A percentile compares a stretch with the other conserved stretches of the same genome.
These are phyloP conservation scores for Falco cherrug DNA, from an alignment of 2,797 vertebrate genomes.

Conservation along the genomic window DNA sequence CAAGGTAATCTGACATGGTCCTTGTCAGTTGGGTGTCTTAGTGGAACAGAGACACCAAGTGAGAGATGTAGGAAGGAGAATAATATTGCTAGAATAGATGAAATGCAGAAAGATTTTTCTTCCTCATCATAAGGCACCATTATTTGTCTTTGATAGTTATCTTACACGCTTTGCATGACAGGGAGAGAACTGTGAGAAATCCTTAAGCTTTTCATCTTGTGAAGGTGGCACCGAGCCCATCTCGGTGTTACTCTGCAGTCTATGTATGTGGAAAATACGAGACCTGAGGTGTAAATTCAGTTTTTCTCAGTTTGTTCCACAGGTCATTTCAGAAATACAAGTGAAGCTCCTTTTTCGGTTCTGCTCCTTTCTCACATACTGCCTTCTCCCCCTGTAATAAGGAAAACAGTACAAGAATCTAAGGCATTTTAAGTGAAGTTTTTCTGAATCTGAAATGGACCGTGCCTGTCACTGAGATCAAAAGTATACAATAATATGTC, in stretches of 20 bases:
- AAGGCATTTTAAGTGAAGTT: background rate
- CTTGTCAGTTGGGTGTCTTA: background rate
- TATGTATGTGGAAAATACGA: background rate
- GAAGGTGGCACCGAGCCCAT: background rate
- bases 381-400: background rate
- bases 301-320: background rate
- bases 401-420: background rate
- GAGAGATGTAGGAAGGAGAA: background rate
- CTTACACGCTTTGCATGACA: no score
- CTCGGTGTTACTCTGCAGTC: no score
- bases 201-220: background rate
- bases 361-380: background rate
- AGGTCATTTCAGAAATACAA: background rate
- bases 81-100: background rate
- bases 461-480: background rate
- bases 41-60: background rate
- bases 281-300: background rate
- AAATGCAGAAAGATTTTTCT: background rate
- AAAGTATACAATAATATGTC: background rate
- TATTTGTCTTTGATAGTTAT: background rate
- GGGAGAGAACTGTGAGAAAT: background rate
- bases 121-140: background rate
- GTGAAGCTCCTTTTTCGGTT: background rate
- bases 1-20: background rate
- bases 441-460: background rate